Percentiles rank a stretch among this genome's conserved stretches.
Evolutionary conservation across 1,140 invertebrate species (phyloP).

Genomic region (Lordiphosa stackelbergi): DNA sequence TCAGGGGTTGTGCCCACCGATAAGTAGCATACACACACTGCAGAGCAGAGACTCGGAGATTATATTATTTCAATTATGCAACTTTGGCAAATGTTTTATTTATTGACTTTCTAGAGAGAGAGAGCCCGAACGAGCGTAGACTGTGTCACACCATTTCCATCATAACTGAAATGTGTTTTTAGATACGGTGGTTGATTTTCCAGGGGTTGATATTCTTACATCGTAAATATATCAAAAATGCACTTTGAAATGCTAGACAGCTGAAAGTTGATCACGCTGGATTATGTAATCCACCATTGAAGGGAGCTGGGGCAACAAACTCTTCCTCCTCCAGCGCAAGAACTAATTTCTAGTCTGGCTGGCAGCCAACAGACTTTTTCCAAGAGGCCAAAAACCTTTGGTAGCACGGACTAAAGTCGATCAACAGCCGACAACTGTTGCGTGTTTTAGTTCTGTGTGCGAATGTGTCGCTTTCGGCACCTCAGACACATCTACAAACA

Average conservation of each 20-base stretch:
- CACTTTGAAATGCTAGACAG: constrained; percentile 51
- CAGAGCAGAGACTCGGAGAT: constrained; percentile 1
- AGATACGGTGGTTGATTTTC: constrained; percentile 59
- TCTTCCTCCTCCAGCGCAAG: constrained; percentile 34
- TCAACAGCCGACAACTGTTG: constrained; percentile 29
- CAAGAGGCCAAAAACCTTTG: constrained; percentile 15
- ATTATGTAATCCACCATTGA: constrained; percentile 46
- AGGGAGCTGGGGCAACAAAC: constrained; percentile 40
- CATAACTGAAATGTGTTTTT: constrained; percentile 53
- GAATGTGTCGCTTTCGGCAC: constrained; percentile 58
- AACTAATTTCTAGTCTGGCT: constrained; percentile 33
- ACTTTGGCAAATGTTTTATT: constrained; percentile 70
- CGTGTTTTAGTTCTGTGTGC: constrained; percentile 34
- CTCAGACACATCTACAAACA: constrained; percentile 32
- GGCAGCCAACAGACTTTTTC: constrained; percentile 19
- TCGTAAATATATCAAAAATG: constrained; percentile 39
- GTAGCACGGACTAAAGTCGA: constrained; percentile 24
- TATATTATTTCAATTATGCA: constrained; percentile 64
- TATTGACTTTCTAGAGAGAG: constrained; percentile 53
- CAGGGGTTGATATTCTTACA: constrained; percentile 27
- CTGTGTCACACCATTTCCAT: constrained; percentile 34
- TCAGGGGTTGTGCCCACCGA: constrained; percentile 35
- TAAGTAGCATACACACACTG: constrained; percentile 43
- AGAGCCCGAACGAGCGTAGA: not conserved
- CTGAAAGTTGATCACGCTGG: constrained; percentile 43